Evolutionary conservation across 2,888 invertebrate genomes (phyloP).

Genomic region (Mantis religiosa): DNA sequence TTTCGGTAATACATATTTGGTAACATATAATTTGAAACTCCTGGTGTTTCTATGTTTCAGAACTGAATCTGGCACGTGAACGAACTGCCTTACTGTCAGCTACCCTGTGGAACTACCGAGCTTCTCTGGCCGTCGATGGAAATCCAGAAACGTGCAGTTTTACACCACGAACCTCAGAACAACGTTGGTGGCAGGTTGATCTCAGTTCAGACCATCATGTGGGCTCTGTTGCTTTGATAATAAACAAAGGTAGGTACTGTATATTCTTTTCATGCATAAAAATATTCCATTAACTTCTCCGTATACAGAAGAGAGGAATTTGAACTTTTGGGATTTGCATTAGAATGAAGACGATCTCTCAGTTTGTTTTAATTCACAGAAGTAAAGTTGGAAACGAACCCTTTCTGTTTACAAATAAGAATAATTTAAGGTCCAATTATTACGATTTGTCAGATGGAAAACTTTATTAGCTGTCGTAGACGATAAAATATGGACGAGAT

Average conservation of each 20-base stretch:
- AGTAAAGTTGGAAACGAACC: too few relatives aligned
- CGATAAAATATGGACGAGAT: too few relatives aligned
- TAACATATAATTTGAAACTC: neutral
- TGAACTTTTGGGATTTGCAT: too few relatives aligned
- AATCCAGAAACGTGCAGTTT: slow-evolving; percentile 38
- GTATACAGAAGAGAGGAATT: too few relatives aligned
- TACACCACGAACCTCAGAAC: slow-evolving; percentile 37
- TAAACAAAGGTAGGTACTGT: slow-evolving; percentile 34
- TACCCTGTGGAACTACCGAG: slow-evolving; percentile 37
- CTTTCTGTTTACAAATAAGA: too few relatives aligned
- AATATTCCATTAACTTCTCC: too few relatives aligned
- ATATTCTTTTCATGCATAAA: neutral
- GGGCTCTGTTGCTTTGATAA: slow-evolving; percentile 36
- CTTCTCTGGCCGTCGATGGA: slow-evolving; percentile 39
- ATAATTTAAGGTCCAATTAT: too few relatives aligned
- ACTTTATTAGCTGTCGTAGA: too few relatives aligned
- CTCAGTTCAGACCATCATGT: slow-evolving; percentile 34
- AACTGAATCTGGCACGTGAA: slow-evolving; percentile 34
- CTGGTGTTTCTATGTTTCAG: slow-evolving; percentile 27
- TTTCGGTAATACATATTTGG: too few relatives aligned
- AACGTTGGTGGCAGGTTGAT: slow-evolving; percentile 41
- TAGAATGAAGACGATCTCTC: too few relatives aligned
- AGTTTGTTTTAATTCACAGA: too few relatives aligned
- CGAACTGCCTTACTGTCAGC: slow-evolving; percentile 34
- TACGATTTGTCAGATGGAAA: too few relatives aligned